Conservation (phyloP, 2,888 invertebrate species). For the Diachrysia chrysitis region DNA sequence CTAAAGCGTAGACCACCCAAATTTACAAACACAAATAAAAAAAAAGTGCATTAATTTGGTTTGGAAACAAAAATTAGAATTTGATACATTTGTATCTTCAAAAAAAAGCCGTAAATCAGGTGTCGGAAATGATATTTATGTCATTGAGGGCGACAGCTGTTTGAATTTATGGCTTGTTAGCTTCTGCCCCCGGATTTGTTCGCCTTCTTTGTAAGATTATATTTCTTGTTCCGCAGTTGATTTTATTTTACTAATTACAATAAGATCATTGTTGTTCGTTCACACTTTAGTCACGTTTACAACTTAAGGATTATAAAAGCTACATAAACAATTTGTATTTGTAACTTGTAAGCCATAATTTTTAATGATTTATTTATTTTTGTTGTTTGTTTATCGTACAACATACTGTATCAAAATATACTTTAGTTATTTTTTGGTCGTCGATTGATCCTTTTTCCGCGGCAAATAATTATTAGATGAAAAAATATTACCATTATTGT, state of each 20-base stretch:
- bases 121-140: slow-evolving; percentile 62
- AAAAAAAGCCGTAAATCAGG: slow-evolving; percentile 53
- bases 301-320: not conserved
- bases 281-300: slow-evolving; percentile 1
- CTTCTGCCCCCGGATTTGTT: not conserved
- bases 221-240: not conserved
- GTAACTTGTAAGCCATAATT: not conserved
- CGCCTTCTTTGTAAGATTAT: not conserved
- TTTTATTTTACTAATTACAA: slow-evolving; percentile 1
- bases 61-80: slow-evolving; percentile 32
- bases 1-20: slow-evolving; percentile 15
- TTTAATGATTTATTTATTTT: not conserved
- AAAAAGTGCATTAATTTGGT: slow-evolving; percentile 15
- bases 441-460: too few relatives aligned
- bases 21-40: not conserved
- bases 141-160: slow-evolving; percentile 40
- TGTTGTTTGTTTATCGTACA: not conserved
- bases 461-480: too few relatives aligned
- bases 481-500: too few relatives aligned
- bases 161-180: slow-evolving; percentile 26
- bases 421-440: too few relatives aligned
- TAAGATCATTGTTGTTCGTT: not conserved
- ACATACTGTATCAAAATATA: not conserved
- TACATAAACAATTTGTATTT: not conserved
- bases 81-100: slow-evolving; percentile 29